A percentile compares a stretch with the other conserved stretches of the same genome.
Evolutionary conservation across 2,113 vertebrate genomes (phyloP).

Genomic region (Mugil cephalus): DNA sequence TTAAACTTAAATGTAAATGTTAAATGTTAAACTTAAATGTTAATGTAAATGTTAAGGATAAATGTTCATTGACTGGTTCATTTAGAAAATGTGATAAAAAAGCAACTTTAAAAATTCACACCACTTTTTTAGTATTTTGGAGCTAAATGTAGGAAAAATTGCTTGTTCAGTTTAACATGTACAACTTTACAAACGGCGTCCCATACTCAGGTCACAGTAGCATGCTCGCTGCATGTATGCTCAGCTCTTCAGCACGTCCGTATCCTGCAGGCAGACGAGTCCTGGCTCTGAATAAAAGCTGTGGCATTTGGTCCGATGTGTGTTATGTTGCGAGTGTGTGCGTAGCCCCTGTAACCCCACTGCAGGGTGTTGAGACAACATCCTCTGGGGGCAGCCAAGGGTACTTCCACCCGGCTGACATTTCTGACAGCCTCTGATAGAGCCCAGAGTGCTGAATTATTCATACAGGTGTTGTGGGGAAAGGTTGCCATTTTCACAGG

Average conservation of each 20-base stretch:
- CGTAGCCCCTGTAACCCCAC: conserved; percentile 56
- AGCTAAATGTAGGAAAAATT: too few species aligned
- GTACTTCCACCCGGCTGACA: conserved; percentile 74
- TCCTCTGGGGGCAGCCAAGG: conserved; percentile 67
- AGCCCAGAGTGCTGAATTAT: conserved; percentile 77
- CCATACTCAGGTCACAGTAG: too few species aligned
- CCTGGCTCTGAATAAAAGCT: conserved; percentile 38
- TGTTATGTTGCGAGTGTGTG: conserved; percentile 27
- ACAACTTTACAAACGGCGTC: too few species aligned
- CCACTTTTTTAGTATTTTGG: too few species aligned
- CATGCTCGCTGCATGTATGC: conserved; percentile 30
- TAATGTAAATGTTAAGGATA: too few species aligned
- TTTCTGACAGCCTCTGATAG: conserved; percentile 80
- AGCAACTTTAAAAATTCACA: too few species aligned
- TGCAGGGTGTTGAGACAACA: conserved; percentile 64
- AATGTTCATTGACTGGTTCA: too few species aligned
- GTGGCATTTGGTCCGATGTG: conserved; percentile 55
- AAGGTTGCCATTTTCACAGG: conserved; percentile 74
- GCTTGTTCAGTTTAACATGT: too few species aligned
- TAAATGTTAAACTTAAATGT: too few species aligned
- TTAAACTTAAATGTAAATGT: too few species aligned
- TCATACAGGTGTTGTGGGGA: conserved; percentile 74
- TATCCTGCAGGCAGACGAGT: conserved; percentile 41
- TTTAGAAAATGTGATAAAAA: too few species aligned
- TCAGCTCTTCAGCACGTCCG: conserved; percentile 19